These are phyloP conservation scores for Lepidurus packardi DNA, from an alignment of 1,140 invertebrate species.

Conservation along the genomic window DNA sequence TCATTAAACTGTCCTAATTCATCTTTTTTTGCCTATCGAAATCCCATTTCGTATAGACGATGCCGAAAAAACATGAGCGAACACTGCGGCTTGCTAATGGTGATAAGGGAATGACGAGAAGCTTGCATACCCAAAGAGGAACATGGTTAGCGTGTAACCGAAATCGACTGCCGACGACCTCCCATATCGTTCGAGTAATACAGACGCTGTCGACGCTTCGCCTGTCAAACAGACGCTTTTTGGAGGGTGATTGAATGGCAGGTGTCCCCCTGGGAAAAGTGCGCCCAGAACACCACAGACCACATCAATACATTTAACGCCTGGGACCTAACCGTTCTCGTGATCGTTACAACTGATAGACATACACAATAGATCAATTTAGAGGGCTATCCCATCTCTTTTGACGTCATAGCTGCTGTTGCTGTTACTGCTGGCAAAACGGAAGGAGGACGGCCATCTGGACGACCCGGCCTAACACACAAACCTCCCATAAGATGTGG, in stretches of 20 bases:
- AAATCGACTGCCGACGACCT: not conserved
- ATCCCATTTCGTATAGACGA: not conserved
- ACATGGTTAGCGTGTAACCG: not conserved
- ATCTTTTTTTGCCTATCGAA: not conserved
- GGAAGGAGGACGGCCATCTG: not conserved
- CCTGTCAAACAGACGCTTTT: conserved; percentile 6
- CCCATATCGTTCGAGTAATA: not conserved
- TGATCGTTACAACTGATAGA: not conserved
- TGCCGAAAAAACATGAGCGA: no score
- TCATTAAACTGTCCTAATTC: not conserved
- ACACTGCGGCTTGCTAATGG: not conserved
- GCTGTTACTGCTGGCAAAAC: not conserved
- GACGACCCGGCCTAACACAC: not conserved
- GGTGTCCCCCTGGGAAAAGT: not conserved
- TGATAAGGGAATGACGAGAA: not conserved
- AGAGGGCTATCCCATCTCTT: conserved; percentile 6
- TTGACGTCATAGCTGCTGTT: not conserved
- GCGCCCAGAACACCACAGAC: not conserved
- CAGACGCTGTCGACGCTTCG: not conserved
- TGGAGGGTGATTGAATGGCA: not conserved
- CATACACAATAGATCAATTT: conserved; percentile 15
- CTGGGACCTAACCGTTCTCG: not conserved
- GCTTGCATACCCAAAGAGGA: not conserved
- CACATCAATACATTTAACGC: conserved; percentile 19
- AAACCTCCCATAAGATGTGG: not conserved